Evolutionary conservation across 2,113 vertebrate species (phyloP), one percentile per base, ranked within the genome.

Genomic region (Silurus meridionalis): DNA sequence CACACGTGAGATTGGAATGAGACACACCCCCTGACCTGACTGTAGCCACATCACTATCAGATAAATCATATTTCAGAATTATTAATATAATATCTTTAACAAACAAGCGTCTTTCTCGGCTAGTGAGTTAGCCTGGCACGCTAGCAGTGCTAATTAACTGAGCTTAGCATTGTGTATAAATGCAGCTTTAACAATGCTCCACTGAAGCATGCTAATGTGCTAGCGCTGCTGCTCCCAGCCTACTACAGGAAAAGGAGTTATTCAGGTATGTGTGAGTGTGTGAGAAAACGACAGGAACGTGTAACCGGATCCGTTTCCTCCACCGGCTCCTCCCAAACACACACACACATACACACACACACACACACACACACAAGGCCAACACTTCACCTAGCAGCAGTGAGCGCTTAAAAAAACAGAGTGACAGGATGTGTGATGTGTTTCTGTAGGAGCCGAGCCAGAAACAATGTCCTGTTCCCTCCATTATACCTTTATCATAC

Each of bases 391-490:
- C 28, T 75, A 85, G 75, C 87, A 86, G 63, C 80, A 86, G 82
- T 28, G 19, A 86, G 25, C 25, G 67, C 80, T 86, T 84, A 50
- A 58, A 55, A 84, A 89, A 86, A 86, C 78, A 77, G 13, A 69
- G 61, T 46, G 53, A 57, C 82, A 77, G 82, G 85, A 82, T 82
- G 83, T 87, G 86, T 87, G 85, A 82, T 84, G 83, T 87, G 86
- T 89, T 89, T 85, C 85, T 89, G 71, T 89, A 85, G 85, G 86
- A 52, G 9, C n/a, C 17, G 55, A 48, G 71, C 83, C 88, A 89
- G 85, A 83, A 89, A 89, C 66, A 75, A 69, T 69, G 82, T 80
- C 85, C 87, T 55, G 53, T 58, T 84, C 58, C 75, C 52, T 83
- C 78, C 71, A 83, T 84, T 75, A 84, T 81, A 64, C 80, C 85